Conservation (phyloP, 2,888 invertebrate species). For the Doris montereyensis region DNA sequence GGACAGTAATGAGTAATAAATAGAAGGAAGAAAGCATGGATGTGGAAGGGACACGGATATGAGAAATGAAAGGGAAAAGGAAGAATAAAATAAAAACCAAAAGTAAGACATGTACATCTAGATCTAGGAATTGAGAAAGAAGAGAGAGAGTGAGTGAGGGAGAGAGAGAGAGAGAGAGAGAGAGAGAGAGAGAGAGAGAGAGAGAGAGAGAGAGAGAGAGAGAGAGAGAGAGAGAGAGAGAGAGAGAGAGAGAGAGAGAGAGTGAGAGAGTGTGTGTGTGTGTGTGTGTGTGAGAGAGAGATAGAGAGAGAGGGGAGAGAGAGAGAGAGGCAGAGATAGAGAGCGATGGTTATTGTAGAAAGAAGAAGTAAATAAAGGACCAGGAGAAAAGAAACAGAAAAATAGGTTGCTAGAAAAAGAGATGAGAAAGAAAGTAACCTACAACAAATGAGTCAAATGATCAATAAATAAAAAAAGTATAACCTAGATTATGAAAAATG, state of each 20-base stretch:
- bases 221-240: background rate
- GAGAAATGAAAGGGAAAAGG: background rate
- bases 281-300: background rate
- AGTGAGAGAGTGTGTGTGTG: background rate
- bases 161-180: constrained; percentile 4
- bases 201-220: background rate
- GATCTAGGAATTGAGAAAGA: no score
- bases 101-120: no score
- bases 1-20: background rate
- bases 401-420: no score
- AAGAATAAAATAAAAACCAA: background rate
- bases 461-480: no score
- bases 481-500: no score
- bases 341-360: no score
- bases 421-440: background rate
- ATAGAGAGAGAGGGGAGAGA: background rate
- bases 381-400: no score
- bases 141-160: background rate
- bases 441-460: no score
- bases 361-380: no score
- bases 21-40: background rate
- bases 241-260: background rate
- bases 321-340: background rate
- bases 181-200: background rate
- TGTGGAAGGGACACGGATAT: background rate